These are phyloP conservation scores for Echinops telfairi DNA, from an alignment of 2,113 vertebrate species.

Conservation along the genomic window DNA sequence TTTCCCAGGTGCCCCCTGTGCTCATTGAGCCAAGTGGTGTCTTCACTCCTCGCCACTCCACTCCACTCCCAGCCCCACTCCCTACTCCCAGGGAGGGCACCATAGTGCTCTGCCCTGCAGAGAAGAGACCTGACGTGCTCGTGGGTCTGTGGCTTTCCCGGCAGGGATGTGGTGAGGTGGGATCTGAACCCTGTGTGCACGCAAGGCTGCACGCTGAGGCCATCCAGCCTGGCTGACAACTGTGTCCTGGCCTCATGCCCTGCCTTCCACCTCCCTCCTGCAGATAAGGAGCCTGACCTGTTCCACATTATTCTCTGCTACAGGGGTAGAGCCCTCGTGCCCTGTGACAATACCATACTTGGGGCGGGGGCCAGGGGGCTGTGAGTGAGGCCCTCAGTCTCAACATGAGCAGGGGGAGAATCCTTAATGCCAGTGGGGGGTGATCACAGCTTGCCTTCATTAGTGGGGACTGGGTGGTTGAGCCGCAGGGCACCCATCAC, in stretches of 20 bases:
- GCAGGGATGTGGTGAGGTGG: background rate
- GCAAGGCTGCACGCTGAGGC: background rate
- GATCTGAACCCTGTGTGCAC: background rate
- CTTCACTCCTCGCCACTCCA: accelerated
- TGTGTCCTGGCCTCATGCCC: accelerated
- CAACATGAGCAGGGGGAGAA: background rate
- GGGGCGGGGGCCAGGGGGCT: too few relatives aligned
- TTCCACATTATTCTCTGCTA: background rate
- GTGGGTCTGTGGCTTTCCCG: background rate
- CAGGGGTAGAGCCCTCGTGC: background rate
- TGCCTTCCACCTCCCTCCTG: background rate
- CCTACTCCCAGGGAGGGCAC: background rate
- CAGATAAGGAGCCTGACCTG: background rate
- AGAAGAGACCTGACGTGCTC: background rate
- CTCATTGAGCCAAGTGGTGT: accelerated
- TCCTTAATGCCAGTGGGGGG: background rate
- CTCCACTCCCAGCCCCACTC: too few relatives aligned
- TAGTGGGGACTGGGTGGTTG: accelerated
- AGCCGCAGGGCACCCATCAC: accelerated
- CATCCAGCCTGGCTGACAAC: background rate
- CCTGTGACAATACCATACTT: too few relatives aligned
- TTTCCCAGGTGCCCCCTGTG: background rate
- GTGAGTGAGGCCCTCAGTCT: too few relatives aligned
- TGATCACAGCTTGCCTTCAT: background rate
- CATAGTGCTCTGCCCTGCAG: background rate